phyloP scores from a whole-genome alignment of 2,113 vertebrate species.

The Syngnathus scovelli region DNA sequence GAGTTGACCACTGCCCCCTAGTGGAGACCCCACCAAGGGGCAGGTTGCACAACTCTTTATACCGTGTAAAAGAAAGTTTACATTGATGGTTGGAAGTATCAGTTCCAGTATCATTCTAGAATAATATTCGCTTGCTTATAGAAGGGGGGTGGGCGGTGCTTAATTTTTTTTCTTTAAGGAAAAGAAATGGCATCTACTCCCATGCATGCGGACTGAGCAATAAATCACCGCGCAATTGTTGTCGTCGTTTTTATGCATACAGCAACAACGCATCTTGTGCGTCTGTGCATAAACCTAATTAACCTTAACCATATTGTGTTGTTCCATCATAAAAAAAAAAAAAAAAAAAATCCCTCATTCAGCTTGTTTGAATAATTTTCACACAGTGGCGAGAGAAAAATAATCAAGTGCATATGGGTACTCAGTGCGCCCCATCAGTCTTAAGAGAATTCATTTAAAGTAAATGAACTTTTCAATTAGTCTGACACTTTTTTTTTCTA shows the following conservation, averaged over 20 bases:
- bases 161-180: neutral
- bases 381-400: neutral
- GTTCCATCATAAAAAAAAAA: neutral
- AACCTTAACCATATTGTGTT: constrained; percentile 5
- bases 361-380: constrained; percentile 2
- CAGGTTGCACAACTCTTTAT: too few relatives aligned
- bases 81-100: neutral
- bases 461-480: constrained; percentile 31
- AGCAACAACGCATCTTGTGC: neutral
- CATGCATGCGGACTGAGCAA: neutral
- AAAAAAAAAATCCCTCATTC: neutral
- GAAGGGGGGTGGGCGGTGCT: neutral
- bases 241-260: constrained; percentile 1
- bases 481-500: constrained; percentile 29
- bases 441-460: constrained; percentile 14
- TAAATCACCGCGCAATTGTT: constrained; percentile 1
- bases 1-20: too few relatives aligned
- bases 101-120: neutral
- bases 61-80: too few relatives aligned
- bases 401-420: neutral
- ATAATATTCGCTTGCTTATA: neutral
- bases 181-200: neutral
- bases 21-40: too few relatives aligned
- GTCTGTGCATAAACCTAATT: neutral
- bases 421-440: neutral